Evolutionary conservation across 2,888 invertebrate genomes (phyloP), one percentile per base, ranked within the genome.

Genomic region (Agriotes lineatus): DNA sequence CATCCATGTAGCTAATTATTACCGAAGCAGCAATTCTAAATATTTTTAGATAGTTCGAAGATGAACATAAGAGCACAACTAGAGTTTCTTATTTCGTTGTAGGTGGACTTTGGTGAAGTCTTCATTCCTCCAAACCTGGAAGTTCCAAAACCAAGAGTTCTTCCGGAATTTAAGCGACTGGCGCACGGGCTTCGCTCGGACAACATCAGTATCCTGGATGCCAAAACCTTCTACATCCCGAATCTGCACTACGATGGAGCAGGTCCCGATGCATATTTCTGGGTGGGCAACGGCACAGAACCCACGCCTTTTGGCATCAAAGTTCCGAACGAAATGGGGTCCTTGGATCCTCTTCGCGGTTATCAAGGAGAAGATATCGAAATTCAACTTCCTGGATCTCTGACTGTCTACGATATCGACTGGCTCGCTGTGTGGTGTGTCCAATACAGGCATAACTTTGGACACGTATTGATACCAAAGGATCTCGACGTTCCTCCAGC

Each of bases 391-490:
- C 96, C 96, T 0, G 93, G 92, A 52, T 90, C 91, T 77, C 84
- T 96, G 73, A 95, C 96, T 0, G 94, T 95, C 0, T 93, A 95
- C 85, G 95, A 96, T 83, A 93, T 96, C 76, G 95, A 96, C 84
- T 96, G 96, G 95, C 87, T 96, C 25, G 89, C 95, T 0, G 92
- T 96, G 0, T 96, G 95, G 95, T 96, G 96, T 80, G 94, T 96
- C n/a, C 91, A 92, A 79, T 94, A 93, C 84, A 85, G 91, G 3
- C 95, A 96, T 80, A 96, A 96, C 85, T 96, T 96, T 81, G 96
- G 96, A 0, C 95, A 96, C 80, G 95, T 96, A 0, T 87, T 89
- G 79, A 91, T 96, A 59, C 96, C 96, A 0, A 93, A 92, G 81
- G 93, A 95, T 77, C 84, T 96, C 77, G 95, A 96, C 76, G 95